phyloP scores from a whole-genome alignment of 2,888 invertebrate species.

The Xylota segnis region DNA sequence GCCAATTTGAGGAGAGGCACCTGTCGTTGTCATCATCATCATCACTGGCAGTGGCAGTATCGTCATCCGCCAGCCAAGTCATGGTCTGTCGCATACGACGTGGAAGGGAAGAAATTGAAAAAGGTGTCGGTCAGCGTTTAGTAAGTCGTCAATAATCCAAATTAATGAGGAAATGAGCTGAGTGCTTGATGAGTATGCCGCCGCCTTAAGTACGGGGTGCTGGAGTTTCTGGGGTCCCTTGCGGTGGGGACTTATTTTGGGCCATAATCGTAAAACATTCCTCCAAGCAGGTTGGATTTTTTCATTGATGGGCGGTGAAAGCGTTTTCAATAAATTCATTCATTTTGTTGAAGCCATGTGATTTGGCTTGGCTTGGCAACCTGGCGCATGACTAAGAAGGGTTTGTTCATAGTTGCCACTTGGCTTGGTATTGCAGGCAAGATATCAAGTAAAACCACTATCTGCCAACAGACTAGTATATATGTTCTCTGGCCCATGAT shows the following conservation, averaged over 20 bases:
- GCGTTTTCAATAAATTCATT: slow-evolving; percentile 56
- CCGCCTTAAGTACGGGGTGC: slow-evolving; percentile 21
- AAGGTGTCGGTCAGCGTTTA: slow-evolving; percentile 74
- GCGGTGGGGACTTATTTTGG: slow-evolving; percentile 55
- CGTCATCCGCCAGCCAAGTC: slow-evolving; percentile 24
- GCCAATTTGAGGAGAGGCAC: slow-evolving; percentile 66
- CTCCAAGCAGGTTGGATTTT: slow-evolving; percentile 6
- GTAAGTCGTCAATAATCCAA: slow-evolving; percentile 76
- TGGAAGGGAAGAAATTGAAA: slow-evolving; percentile 22
- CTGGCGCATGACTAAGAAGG: background rate
- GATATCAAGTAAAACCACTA: too few relatives aligned
- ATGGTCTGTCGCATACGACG: slow-evolving; percentile 5
- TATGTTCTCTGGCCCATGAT: too few relatives aligned
- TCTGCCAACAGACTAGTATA: too few relatives aligned
- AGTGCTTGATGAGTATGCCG: slow-evolving; percentile 44
- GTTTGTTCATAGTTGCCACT: background rate
- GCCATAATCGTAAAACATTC: slow-evolving; percentile 63
- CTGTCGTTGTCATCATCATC: slow-evolving; percentile 67
- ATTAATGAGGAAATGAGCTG: slow-evolving; percentile 70
- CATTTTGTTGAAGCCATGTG: slow-evolving; percentile 3
- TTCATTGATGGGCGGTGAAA: slow-evolving; percentile 40
- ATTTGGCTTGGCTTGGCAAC: background rate
- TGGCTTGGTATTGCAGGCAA: background rate
- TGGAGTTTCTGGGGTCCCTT: background rate
- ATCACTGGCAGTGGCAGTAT: background rate